Conservation (phyloP, 2,113 vertebrate species). For the Cephalopholis sonnerati region DNA sequence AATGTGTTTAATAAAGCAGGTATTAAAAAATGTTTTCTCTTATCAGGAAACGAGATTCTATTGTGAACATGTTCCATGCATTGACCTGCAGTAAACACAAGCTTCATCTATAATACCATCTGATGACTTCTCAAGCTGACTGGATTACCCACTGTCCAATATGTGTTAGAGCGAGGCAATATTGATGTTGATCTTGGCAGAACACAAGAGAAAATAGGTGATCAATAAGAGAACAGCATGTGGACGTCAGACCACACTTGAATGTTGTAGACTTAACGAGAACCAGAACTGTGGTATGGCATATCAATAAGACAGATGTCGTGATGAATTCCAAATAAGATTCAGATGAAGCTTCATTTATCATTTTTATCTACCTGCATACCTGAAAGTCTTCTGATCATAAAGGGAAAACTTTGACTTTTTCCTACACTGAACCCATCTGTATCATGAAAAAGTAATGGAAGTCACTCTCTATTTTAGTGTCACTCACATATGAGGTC, state of each 20-base stretch:
- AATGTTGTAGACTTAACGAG: neutral
- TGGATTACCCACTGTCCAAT: neutral
- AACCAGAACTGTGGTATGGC: slow-evolving; percentile 18
- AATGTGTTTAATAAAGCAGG: neutral
- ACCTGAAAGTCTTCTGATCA: neutral
- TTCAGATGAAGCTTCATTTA: slow-evolving; percentile 21
- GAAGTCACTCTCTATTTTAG: neutral
- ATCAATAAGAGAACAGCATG: slow-evolving; percentile 32
- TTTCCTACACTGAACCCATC: neutral
- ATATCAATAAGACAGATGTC: slow-evolving; percentile 13
- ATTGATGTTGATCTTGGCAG: slow-evolving; percentile 34
- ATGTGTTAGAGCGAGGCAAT: neutral
- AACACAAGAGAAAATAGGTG: slow-evolving; percentile 43
- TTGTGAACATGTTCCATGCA: neutral
- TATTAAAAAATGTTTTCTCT: neutral
- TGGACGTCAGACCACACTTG: neutral
- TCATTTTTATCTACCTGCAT: neutral
- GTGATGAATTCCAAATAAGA: slow-evolving; percentile 40
- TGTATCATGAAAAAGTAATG: neutral
- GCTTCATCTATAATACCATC: neutral
- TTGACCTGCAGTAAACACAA: neutral
- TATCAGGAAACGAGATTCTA: neutral
- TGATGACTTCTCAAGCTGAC: neutral
- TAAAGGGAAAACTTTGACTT: neutral
- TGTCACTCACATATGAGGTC: neutral